A percentile compares a stretch with the other conserved stretches of the same genome.
phyloP scores from a whole-genome alignment of 2,888 invertebrate species.

The Zonitis immaculata region DNA sequence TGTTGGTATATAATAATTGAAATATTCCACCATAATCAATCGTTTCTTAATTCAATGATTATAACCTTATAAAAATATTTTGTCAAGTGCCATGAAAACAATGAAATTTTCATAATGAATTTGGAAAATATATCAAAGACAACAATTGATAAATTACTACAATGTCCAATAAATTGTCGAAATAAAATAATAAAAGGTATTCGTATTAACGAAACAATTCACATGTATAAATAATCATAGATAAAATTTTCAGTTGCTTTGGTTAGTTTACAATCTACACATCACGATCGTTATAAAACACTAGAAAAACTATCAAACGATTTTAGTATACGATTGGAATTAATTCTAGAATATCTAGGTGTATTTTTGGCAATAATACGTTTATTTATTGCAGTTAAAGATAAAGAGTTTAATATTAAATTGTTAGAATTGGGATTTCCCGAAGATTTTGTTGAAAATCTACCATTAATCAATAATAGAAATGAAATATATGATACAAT shows the following conservation, averaged over 20 bases:
- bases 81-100: conserved; percentile 10
- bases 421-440: conserved; percentile 35
- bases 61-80: background rate
- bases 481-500: conserved; percentile 28
- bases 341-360: conserved; percentile 31
- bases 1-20: background rate
- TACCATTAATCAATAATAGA: conserved; percentile 34
- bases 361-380: conserved; percentile 30
- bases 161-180: conserved; percentile 27
- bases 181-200: conserved; percentile 32
- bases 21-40: background rate
- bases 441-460: conserved; percentile 33
- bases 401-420: conserved; percentile 34
- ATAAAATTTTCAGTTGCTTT: conserved; percentile 31
- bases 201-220: background rate
- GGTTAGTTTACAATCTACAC: conserved; percentile 24
- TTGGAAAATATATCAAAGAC: conserved; percentile 25
- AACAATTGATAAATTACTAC: conserved; percentile 18
- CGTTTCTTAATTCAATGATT: background rate
- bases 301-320: conserved; percentile 31
- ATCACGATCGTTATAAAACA: conserved; percentile 28
- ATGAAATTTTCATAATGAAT: conserved; percentile 22
- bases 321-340: conserved; percentile 26
- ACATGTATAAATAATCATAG: background rate
- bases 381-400: conserved; percentile 28